phyloP scores from a whole-genome alignment of 2,888 invertebrate genomes.

The Drosophila prostipennis region DNA sequence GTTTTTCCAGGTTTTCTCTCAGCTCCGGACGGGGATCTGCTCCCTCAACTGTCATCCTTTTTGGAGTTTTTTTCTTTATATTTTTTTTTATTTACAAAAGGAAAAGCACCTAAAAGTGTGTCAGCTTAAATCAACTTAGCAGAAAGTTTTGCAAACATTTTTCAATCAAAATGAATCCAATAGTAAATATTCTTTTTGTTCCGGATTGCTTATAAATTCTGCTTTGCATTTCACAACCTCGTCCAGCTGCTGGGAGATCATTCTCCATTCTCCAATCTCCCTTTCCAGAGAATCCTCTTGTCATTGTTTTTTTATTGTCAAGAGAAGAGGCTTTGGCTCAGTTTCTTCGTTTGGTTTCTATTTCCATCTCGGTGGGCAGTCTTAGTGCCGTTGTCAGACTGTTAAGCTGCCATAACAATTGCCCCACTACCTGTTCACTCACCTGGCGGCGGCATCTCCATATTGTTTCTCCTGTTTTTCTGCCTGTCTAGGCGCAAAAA shows the following conservation, averaged over 20 bases:
- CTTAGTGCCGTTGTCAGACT: constrained; percentile 67
- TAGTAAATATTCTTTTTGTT: not conserved
- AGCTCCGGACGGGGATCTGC: constrained; percentile 29
- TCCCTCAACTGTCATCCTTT: constrained; percentile 41
- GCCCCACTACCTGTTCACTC: constrained; percentile 6
- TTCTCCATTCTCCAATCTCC: too few species aligned
- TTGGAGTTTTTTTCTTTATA: not conserved
- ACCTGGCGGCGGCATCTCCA: constrained; percentile 27
- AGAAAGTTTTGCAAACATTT: constrained; percentile 3
- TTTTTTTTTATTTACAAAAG: not conserved
- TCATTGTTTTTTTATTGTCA: constrained; percentile 47
- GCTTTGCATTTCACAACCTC: constrained; percentile 4
- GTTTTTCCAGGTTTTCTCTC: constrained; percentile 27
- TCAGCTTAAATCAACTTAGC: constrained; percentile 28
- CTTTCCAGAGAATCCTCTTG: constrained; percentile 30
- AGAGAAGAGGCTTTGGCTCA: constrained; percentile 42
- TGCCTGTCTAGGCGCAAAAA: constrained; percentile 48
- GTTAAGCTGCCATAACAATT: constrained; percentile 51
- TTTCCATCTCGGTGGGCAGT: constrained; percentile 27
- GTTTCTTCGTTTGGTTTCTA: constrained; percentile 46
- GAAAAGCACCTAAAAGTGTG: constrained; percentile 3
- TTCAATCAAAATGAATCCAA: constrained; percentile 19
- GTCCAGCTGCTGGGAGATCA: constrained; percentile 3
- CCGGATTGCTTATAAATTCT: not conserved
- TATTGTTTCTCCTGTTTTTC: constrained; percentile 61